A percentile compares a stretch with the other conserved stretches of the same genome.
Conservation (phyloP, 2,888 invertebrate genomes). For the Caenorhabditis sp. region DNA sequence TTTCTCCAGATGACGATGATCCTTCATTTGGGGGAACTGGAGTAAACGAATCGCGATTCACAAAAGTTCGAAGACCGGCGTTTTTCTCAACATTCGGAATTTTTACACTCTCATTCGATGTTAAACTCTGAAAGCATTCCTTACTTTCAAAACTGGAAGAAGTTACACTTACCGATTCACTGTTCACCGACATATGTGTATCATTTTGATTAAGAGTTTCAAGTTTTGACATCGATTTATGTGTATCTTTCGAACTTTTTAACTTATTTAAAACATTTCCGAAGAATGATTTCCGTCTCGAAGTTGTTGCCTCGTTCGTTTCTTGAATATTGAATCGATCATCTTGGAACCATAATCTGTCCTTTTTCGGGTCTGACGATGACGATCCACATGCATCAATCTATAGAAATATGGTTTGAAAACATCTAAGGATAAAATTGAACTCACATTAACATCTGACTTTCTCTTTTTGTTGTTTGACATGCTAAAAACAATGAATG, state of each 20-base stretch:
- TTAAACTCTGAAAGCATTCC: slow-evolving; percentile 8
- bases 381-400: slow-evolving; percentile 20
- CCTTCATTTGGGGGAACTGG: slow-evolving; percentile 9
- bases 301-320: slow-evolving; percentile 2
- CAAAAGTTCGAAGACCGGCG: slow-evolving; percentile 22
- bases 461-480: slow-evolving; percentile 33
- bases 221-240: slow-evolving; percentile 17
- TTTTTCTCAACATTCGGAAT: slow-evolving; percentile 30
- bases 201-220: slow-evolving; percentile 9
- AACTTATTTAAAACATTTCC: slow-evolving; percentile 23
- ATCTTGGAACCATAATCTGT: slow-evolving; percentile 28
- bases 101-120: slow-evolving; percentile 8
- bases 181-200: slow-evolving; percentile 26
- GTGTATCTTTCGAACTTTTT: slow-evolving; percentile 18
- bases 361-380: slow-evolving; percentile 20
- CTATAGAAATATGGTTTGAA: slow-evolving; percentile 5
- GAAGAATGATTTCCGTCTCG: slow-evolving; percentile 16
- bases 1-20: too few species aligned
- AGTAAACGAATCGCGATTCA: slow-evolving; percentile 29
- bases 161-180: slow-evolving; percentile 19
- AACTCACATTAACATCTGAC: slow-evolving; percentile 35
- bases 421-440: background rate
- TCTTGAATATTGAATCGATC: slow-evolving; percentile 4
- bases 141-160: background rate
- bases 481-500: slow-evolving; percentile 18